Percentiles rank a stretch among this genome's conserved stretches.
Evolutionary conservation across 2,113 vertebrate species (phyloP).

Genomic region (Vicugna pacos): DNA sequence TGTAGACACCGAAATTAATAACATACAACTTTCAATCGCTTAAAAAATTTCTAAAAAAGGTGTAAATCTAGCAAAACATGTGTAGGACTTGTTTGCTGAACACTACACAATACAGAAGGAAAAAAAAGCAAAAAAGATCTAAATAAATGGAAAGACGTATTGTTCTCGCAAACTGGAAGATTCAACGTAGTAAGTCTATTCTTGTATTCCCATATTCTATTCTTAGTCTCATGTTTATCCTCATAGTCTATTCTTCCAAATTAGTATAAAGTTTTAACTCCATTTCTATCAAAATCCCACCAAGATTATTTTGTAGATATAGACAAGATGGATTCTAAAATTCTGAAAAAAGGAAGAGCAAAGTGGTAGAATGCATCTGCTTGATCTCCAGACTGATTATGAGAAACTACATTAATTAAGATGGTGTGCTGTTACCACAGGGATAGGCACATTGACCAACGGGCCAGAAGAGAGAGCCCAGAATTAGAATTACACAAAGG

Average conservation of each 20-base stretch:
- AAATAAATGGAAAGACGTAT: neutral
- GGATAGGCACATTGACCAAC: neutral
- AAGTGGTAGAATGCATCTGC: neutral
- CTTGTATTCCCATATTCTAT: too few species aligned
- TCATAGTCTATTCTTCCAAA: neutral
- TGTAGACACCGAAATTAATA: neutral
- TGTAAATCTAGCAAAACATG: neutral
- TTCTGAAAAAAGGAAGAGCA: neutral
- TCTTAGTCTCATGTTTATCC: too few species aligned
- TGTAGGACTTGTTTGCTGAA: neutral
- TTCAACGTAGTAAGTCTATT: neutral
- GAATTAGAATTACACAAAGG: neutral
- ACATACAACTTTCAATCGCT: neutral
- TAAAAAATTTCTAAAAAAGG: neutral
- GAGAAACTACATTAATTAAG: constrained; percentile 4
- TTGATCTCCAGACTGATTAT: neutral
- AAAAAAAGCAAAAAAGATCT: neutral
- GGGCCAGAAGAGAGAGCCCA: neutral
- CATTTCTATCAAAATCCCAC: neutral
- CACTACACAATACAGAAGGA: neutral
- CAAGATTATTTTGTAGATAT: neutral
- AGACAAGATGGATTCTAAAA: constrained; percentile 17
- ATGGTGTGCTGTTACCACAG: neutral
- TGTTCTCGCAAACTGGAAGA: neutral
- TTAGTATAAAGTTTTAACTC: neutral